These are phyloP conservation scores for Sebastiscus albofasciatus DNA, from an alignment of 2,797 vertebrate genomes.

Conservation along the genomic window DNA sequence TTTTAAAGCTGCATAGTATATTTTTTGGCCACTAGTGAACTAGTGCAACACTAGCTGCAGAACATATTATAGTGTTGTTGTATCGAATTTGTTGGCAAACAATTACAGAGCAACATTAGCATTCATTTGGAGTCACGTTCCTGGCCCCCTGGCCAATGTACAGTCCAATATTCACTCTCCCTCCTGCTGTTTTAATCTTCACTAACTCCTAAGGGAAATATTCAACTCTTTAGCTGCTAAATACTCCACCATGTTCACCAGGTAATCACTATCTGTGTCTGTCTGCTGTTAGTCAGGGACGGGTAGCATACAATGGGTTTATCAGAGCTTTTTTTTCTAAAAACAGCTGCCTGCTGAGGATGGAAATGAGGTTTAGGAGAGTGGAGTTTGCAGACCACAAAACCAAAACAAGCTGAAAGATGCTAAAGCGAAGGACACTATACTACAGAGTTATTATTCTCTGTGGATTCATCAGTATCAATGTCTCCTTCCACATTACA, in stretches of 20 bases:
- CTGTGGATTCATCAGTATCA: background rate
- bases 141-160: background rate
- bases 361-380: background rate
- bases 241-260: background rate
- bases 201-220: background rate
- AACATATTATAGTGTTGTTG: background rate
- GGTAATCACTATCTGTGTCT: too few species aligned
- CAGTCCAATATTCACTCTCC: too few species aligned
- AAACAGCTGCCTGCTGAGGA: background rate
- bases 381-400: background rate
- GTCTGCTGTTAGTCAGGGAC: too few species aligned
- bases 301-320: too few species aligned
- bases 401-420: background rate
- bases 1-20: background rate
- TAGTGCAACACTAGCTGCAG: background rate
- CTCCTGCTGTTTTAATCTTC: too few species aligned
- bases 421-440: background rate
- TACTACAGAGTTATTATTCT: background rate
- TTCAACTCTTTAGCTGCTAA: background rate
- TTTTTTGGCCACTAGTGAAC: background rate
- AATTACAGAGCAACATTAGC: background rate
- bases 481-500: background rate
- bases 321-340: background rate
- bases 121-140: background rate
- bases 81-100: background rate